Percentiles rank a stretch among this genome's conserved stretches.
Conservation (phyloP, 2,797 vertebrate genomes). For the Catamblyrhynchus diadema region DNA sequence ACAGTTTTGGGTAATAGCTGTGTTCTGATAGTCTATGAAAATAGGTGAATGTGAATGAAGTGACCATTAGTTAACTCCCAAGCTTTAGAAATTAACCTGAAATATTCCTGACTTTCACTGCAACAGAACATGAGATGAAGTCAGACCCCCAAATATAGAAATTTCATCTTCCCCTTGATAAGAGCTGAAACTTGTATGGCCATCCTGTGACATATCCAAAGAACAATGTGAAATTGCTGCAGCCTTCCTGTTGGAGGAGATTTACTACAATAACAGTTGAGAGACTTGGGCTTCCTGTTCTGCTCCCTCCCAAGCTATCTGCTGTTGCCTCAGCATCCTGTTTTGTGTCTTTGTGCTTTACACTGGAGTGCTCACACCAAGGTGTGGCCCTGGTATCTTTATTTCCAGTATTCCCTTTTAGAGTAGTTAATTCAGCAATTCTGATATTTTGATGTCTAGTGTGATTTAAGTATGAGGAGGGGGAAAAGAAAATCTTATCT, state of each 20-base stretch:
- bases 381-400: not conserved
- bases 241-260: constrained; percentile 35
- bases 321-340: constrained; percentile 34
- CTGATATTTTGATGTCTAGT: not conserved
- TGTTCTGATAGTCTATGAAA: not conserved
- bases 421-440: not conserved
- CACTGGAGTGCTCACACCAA: not conserved
- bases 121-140: not conserved
- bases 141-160: not conserved
- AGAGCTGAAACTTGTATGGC: not conserved
- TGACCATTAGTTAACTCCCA: not conserved
- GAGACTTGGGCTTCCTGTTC: not conserved
- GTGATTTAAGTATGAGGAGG: not conserved
- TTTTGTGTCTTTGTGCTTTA: not conserved
- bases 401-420: not conserved
- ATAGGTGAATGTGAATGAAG: not conserved
- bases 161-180: not conserved
- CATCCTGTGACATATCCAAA: not conserved
- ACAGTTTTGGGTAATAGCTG: not conserved
- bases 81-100: not conserved
- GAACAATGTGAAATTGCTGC: constrained; percentile 6
- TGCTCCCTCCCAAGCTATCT: not conserved
- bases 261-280: not conserved
- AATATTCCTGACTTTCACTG: not conserved
- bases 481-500: fast-evolving